These are phyloP conservation scores for Sitophilus oryzae DNA, from an alignment of 1,140 invertebrate species.

Conservation along the genomic window DNA sequence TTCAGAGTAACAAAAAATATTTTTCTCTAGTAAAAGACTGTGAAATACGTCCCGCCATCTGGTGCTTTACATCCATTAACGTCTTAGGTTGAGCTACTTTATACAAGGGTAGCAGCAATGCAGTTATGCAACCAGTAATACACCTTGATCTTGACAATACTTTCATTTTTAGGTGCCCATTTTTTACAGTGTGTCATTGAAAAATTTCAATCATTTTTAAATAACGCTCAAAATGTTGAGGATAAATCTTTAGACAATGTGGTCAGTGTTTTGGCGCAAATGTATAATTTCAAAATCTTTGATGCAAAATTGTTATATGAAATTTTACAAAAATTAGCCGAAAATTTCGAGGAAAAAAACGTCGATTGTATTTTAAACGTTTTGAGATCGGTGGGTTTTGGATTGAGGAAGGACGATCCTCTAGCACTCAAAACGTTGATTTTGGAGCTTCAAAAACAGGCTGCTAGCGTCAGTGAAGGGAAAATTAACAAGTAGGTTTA, in stretches of 20 bases:
- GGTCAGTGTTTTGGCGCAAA: conserved; percentile 67
- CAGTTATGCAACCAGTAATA: no score
- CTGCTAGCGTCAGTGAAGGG: conserved; percentile 38
- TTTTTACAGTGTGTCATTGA: no score
- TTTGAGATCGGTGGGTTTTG: conserved; percentile 75
- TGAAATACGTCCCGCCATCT: no score
- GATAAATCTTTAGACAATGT: conserved; percentile 85
- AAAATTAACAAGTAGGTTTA: conserved; percentile 46
- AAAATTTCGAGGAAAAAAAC: conserved; percentile 70
- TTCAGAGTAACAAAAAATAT: no score
- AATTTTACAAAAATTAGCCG: conserved; percentile 60
- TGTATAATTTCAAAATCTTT: conserved; percentile 89
- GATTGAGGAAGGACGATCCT: conserved; percentile 83
- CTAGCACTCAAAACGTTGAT: conserved; percentile 75
- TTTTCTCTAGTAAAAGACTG: no score
- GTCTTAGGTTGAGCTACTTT: no score
- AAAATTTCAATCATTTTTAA: no score
- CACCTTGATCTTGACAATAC: no score
- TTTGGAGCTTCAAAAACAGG: conserved; percentile 66
- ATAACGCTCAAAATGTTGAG: conserved; percentile 52
- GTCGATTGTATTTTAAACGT: conserved; percentile 80
- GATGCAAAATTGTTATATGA: conserved; percentile 69
- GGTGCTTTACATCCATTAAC: no score
- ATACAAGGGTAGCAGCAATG: no score
- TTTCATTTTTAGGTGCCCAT: no score